These are phyloP conservation scores for Callorhinus ursinus DNA, from an alignment of 2,113 vertebrate genomes.

Conservation along the genomic window DNA sequence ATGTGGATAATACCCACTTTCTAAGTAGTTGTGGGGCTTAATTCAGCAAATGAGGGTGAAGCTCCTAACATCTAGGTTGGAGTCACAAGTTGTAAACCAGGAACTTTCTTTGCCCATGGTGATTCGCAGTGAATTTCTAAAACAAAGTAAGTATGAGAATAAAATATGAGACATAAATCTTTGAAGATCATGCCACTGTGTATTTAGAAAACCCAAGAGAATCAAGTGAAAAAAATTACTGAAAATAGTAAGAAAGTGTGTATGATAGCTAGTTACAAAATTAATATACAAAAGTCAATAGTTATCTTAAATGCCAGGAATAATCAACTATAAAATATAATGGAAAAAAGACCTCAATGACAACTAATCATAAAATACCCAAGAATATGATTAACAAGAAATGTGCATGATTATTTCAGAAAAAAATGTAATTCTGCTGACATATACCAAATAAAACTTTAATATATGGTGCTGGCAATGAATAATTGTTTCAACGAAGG, in stretches of 20 bases:
- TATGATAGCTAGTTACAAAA: not conserved
- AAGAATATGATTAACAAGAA: conserved; percentile 1
- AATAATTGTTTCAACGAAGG: not conserved
- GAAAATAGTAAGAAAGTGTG: not conserved
- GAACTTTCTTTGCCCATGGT: not conserved
- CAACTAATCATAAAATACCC: conserved; percentile 10
- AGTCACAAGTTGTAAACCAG: not conserved
- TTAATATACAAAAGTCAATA: not conserved
- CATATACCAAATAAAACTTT: not conserved
- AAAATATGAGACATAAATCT: not conserved
- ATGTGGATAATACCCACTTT: not conserved
- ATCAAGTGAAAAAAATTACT: not conserved
- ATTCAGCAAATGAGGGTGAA: not conserved
- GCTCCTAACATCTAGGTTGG: not conserved
- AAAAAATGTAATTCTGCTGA: not conserved
- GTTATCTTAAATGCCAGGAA: not conserved
- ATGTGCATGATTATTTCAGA: not conserved
- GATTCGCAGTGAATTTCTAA: not conserved
- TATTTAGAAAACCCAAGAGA: not conserved
- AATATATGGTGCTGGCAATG: not conserved
- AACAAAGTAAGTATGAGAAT: not conserved
- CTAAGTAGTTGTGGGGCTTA: not conserved
- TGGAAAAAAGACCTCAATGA: not conserved
- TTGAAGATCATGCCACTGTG: not conserved
- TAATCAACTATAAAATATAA: conserved; percentile 26